phyloP scores from a whole-genome alignment of 2,797 vertebrate genomes.

The Liparis tanakae region DNA sequence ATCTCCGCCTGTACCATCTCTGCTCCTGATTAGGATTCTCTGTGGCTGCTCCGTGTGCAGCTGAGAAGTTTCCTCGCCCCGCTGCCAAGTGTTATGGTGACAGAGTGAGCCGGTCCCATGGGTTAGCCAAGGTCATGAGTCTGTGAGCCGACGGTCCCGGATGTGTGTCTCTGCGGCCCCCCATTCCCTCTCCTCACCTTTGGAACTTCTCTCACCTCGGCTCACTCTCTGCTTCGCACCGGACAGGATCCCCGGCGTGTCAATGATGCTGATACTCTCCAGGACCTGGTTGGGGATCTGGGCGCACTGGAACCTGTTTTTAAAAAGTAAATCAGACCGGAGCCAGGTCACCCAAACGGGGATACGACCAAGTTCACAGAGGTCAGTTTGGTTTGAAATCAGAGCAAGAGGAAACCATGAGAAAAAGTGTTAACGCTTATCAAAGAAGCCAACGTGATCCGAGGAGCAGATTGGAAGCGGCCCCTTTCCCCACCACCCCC shows the following conservation, averaged over 20 bases:
- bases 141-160: conserved; percentile 60
- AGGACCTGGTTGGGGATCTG: conserved; percentile 92
- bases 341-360: background rate
- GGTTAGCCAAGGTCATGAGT: conserved; percentile 72
- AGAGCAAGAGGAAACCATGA: conserved; percentile 39
- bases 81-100: conserved; percentile 63
- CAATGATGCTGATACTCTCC: conserved; percentile 95
- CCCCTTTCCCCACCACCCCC: conserved; percentile 42
- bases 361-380: background rate
- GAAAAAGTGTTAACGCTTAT: conserved; percentile 54
- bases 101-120: conserved; percentile 58
- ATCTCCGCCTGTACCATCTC: conserved; percentile 16
- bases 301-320: conserved; percentile 89
- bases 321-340: conserved; percentile 5
- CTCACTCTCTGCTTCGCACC: conserved; percentile 92
- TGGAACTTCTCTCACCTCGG: conserved; percentile 83
- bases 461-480: conserved; percentile 51
- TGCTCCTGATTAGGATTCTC: conserved; percentile 51
- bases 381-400: conserved; percentile 19
- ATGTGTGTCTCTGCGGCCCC: conserved; percentile 58
- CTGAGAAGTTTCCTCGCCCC: conserved; percentile 31
- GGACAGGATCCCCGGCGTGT: conserved; percentile 89
- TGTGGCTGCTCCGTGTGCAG: conserved; percentile 38
- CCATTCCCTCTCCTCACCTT: conserved; percentile 73
- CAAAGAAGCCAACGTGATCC: conserved; percentile 64